Conservation (phyloP, 2,113 vertebrate genomes). For the Rhabdomys dilectus region DNA sequence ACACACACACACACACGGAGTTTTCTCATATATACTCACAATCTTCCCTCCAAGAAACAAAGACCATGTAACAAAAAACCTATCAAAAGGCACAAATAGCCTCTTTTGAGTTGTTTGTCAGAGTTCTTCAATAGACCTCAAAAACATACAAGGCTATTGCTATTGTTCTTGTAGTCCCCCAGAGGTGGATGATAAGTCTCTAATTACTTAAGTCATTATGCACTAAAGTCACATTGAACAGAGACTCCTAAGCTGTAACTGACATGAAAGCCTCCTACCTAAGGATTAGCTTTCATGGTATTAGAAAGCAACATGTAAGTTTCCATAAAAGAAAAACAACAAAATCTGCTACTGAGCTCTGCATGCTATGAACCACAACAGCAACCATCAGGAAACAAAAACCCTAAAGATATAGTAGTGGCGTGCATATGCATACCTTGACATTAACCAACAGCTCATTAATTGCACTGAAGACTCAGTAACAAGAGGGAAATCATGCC, state of each 20-base stretch:
- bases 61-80: neutral
- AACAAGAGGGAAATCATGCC: neutral
- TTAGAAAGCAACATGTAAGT: neutral
- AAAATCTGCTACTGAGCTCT: neutral
- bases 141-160: neutral
- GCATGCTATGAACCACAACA: neutral
- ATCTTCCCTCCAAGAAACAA: neutral
- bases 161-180: neutral
- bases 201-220: neutral
- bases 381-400: neutral
- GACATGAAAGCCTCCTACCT: too few relatives aligned
- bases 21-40: neutral
- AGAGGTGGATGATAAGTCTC: neutral
- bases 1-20: too few relatives aligned
- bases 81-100: neutral
- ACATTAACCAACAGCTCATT: neutral
- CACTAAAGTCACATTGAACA: neutral
- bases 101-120: neutral
- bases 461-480: neutral
- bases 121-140: neutral
- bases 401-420: neutral
- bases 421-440: neutral
- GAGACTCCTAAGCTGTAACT: too few relatives aligned
- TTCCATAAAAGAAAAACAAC: neutral
- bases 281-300: neutral